Conservation (phyloP, 2,888 invertebrate species). For the Brachylomia viminalis region DNA sequence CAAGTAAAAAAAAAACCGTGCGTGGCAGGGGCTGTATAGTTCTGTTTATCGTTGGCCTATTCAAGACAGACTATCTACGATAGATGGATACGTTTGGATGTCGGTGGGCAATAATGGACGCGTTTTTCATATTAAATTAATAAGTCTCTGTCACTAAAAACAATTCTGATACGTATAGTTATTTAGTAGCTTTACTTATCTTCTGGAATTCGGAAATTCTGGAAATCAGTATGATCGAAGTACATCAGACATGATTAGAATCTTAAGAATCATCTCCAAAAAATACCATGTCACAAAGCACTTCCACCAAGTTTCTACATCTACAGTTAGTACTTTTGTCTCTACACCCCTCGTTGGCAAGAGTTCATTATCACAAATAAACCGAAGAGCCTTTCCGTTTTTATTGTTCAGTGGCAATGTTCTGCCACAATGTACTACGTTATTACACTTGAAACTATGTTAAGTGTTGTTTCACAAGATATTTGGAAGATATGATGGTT, state of each 20-base stretch:
- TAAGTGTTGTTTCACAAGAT: constrained; percentile 72
- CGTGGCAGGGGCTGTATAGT: too few species aligned
- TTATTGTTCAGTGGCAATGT: constrained; percentile 76
- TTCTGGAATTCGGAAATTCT: neutral
- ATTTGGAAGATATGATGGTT: constrained; percentile 57
- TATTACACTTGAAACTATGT: constrained; percentile 80
- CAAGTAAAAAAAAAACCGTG: too few species aligned
- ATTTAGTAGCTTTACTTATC: neutral
- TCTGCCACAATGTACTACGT: constrained; percentile 71
- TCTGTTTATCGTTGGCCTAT: neutral
- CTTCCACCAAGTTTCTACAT: constrained; percentile 68
- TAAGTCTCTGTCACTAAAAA: neutral
- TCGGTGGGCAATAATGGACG: neutral
- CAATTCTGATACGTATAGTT: neutral
- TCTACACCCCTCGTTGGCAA: constrained; percentile 74
- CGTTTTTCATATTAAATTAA: neutral
- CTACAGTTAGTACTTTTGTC: constrained; percentile 60
- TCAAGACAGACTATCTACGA: neutral
- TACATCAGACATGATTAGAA: neutral
- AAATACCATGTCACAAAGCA: constrained; percentile 27
- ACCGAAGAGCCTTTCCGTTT: constrained; percentile 82
- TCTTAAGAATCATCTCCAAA: constrained; percentile 11
- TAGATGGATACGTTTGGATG: neutral
- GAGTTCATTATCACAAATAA: constrained; percentile 88
- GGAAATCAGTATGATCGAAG: neutral